Base-by-base conservation (phyloP, 2,113 vertebrate species). In the Malurus melanocephalus region DNA sequence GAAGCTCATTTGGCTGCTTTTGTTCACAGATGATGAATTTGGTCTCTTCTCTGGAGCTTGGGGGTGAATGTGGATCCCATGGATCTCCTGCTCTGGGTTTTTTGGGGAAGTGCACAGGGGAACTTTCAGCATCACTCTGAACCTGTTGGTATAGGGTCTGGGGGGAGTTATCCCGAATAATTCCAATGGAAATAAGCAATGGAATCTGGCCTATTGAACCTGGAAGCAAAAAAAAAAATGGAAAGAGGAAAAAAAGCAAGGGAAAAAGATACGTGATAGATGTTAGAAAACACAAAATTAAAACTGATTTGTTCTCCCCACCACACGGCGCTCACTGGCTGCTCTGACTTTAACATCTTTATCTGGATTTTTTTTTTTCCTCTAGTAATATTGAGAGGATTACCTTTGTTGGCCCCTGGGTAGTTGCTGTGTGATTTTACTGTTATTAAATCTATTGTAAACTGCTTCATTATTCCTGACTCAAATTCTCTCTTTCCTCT, bases 401-500 rank as follows among this genome's bases (percentile, higher is more conserved):
- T 99, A 99, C 98, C 98, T 99, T 98, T 94, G 97, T 97, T 96
- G 98, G 98, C 98, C 98, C 98, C 98, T 98, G 87, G 97, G 98
- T 98, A 98, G 98, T 98, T 98, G 98, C 98, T 98, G 97, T 98
- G 98, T 99, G 98, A 98, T 99, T 99, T 99, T 98, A 99, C 98
- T 99, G 98, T 99, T 99, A 99, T 99, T 99, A 99, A 99, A 98
- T 98, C 98, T 98, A 97, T 98, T 98, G 98, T 98, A 98, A 99
- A 98, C 98, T 96, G 96, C 98, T 98, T 99, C 98, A 98, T 99
- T 98, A 98, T 99, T 98, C 96, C 96, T 94, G 93, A 95, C 96
- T 97, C 94, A 89, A 82, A 93, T 93, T 96, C 94, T 97, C 85
- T 94, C 94, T 96, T 94, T 94, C 81, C 94, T 97, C 83, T 97